Base-by-base conservation (phyloP, 1,140 invertebrate genomes). In the Orchesella cincta region DNA sequence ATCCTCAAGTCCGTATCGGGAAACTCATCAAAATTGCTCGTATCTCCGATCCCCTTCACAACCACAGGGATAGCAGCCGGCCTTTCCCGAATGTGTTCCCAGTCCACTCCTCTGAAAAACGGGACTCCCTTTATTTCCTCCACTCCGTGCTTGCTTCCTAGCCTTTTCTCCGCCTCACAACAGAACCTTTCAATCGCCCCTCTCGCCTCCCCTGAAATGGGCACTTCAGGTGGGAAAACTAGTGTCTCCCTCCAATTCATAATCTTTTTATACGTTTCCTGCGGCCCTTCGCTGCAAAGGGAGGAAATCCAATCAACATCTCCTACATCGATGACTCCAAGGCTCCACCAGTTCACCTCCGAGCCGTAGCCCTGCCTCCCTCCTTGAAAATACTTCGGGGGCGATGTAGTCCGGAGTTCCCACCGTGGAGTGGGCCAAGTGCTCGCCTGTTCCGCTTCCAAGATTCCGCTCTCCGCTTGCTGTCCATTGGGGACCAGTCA, bases 341-440 rank as follows among this genome's bases (percentile, higher is more conserved):
- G n/a, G n/a, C n/a, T n/a, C n/a, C n/a, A n/a, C n/a, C n/a, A n/a
- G n/a, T n/a, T n/a, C n/a, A n/a, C n/a, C n/a, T n/a, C n/a, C n/a
- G n/a, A n/a, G n/a, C n/a, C n/a, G n/a, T n/a, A n/a, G n/a, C n/a
- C n/a, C n/a, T n/a, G n/a, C n/a, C n/a, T n/a, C n/a, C 31, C 95
- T 98, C 87, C 98, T 96, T 82, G 98, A 90, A 87, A 99, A 94
- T 62, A 98, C 96, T 88, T 95, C 94, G 12, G 98, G 98, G 20
- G 98, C 97, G 84, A 99, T 99, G 85, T 99, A 99, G 88, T 99
- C 98, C 5, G 98, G 98, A 34, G 98, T 99, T 57, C 98, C 98
- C 36, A 99, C 98, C 20, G 98, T 99, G 79, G 97, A 94, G 84
- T 95, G 95, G 20, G 94, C 96, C 74, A 98, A 98, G 87, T 71